phyloP scores from a whole-genome alignment of 2,797 vertebrate species.

The Eulemur coronatus region DNA sequence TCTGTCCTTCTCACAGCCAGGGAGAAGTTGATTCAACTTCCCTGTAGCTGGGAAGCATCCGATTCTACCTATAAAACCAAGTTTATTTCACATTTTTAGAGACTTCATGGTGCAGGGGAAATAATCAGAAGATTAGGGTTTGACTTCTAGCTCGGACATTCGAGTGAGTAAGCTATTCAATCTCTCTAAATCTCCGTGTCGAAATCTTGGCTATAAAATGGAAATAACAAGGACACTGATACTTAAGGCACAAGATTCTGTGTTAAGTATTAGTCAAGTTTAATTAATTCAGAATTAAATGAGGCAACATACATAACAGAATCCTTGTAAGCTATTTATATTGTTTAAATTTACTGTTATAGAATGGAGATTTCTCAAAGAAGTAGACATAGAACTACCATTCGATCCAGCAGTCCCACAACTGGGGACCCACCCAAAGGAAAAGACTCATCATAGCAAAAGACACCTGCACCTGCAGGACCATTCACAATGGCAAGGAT shows the following conservation, averaged over 20 bases:
- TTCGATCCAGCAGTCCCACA: no score
- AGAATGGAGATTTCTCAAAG: no score
- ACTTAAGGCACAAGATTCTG: background rate
- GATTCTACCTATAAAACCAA: background rate
- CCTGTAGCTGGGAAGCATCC: background rate
- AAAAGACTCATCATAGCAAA: no score
- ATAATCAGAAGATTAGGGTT: background rate
- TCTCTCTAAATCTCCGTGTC: background rate
- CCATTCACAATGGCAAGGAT: no score
- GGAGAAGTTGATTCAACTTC: background rate
- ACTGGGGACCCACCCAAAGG: no score
- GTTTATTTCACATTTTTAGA: background rate
- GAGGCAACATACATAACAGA: background rate
- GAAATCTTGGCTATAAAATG: background rate
- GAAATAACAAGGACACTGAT: background rate
- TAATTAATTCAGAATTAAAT: background rate
- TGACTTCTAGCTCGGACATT: background rate
- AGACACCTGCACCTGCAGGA: no score
- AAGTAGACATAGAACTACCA: no score
- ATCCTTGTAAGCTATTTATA: background rate
- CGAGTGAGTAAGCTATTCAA: background rate
- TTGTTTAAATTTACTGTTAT: background rate
- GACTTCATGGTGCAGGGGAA: background rate
- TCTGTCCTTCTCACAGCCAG: background rate
- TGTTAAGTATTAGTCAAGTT: background rate